Base-by-base conservation (phyloP, 2,888 invertebrate species). In the Ligdia adustata region DNA sequence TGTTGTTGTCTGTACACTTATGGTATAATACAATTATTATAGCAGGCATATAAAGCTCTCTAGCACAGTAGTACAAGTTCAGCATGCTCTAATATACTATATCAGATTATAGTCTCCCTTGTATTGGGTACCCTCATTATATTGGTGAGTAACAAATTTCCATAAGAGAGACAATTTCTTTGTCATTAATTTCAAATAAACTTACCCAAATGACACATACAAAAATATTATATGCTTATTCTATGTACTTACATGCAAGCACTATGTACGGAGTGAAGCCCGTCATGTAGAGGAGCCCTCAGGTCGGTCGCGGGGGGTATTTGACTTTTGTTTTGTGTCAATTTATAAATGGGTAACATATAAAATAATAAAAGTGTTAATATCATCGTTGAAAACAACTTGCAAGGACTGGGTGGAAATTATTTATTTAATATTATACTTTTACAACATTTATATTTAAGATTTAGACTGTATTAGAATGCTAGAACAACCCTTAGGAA, bases 331-430 rank as follows among this genome's bases (percentile, higher is more conserved):
- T 88, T 83, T 88, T 89, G 87, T 89, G 90, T 90, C 89, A 90
- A 89, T 89, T 89, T 88, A 90, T 81, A 89, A 89, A 90, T 87
- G 89, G 89, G 87, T 88, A 87, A 89, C 90, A 90, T 90, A 89
- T 85, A 90, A 90, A 89, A 90, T 88, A 87, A 87, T 83, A 90
- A 90, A 86, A 84, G 89, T 90, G 90, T 90, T 90, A 90, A 90
- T 90, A 90, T 90, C 90, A 90, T 86, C 71, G 82, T 83, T 82
- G 87, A 86, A 84, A 79, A 79, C 73, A 81, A 59, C 67, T 69
- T 63, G 67, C 61, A 66, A 62, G 56, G 66, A 64, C 60, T 44
- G 9, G 24, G 47, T 32, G 28, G 7, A 42, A 35, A 9, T 14
- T 38, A 61, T 61, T 63, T 54, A 45, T 55, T 56, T 58, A 14